Conservation (phyloP, 2,113 vertebrate genomes). For the Piprites chloris region DNA sequence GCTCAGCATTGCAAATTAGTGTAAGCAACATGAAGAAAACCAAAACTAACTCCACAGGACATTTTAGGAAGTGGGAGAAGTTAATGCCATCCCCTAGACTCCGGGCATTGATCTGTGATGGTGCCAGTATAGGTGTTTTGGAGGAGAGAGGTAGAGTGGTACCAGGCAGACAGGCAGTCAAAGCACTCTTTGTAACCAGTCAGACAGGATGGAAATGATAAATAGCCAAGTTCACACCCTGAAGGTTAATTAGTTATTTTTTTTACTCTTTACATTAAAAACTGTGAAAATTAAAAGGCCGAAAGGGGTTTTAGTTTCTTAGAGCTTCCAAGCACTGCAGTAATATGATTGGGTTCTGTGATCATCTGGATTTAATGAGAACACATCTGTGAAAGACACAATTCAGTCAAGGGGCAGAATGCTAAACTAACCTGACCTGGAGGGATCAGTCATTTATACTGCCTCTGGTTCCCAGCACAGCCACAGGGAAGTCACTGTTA, state of each 20-base stretch:
- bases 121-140: background rate
- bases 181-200: background rate
- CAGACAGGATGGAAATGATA: background rate
- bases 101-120: background rate
- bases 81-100: fast-evolving
- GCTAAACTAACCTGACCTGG: background rate
- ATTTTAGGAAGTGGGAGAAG: background rate
- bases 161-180: background rate
- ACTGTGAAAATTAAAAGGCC: background rate
- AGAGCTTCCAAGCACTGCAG: background rate
- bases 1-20: background rate
- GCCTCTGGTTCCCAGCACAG: background rate
- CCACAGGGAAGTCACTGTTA: constrained; percentile 14
- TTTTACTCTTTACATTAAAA: background rate
- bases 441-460: background rate
- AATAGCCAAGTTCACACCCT: background rate
- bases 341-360: background rate
- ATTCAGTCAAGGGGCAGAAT: background rate
- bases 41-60: background rate
- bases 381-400: constrained; percentile 25
- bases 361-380: constrained; percentile 27
- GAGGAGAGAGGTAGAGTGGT: background rate
- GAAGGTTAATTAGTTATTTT: background rate
- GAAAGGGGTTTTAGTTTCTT: background rate
- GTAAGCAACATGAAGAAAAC: background rate